Base-by-base conservation (phyloP, 2,797 vertebrate genomes). In the Dallia pectoralis region DNA sequence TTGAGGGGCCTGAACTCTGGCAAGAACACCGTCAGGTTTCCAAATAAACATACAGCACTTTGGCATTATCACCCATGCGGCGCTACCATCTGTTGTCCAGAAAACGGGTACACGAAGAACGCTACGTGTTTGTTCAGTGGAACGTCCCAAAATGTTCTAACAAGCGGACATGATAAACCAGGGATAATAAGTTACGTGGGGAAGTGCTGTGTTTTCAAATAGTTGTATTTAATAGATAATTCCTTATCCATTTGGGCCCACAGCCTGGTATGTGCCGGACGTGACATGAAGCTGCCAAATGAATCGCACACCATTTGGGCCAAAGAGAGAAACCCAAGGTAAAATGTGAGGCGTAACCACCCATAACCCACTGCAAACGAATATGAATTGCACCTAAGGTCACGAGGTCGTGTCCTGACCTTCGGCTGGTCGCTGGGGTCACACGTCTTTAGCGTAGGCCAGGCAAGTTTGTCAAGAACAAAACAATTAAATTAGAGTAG, bases 1-100 rank as follows among this genome's bases (percentile, higher is more conserved):
- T 82, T 79, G 4, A 44, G 71, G 71, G 75, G 77, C 32, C 48
- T 66, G 66, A 44, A 62, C 18, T 29, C 29, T 66, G 65, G 44
- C 65, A 67, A 66, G 36, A 9, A 36, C 36, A 22, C 12, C 36
- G 2, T 67, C 22, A 44, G 33, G 65, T 18, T 63, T 67, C n/a
- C 65, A 67, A 47, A 22, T 36, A 22, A 44, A 36, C 63, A 65
- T n/a, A 18, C 22, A 44, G 22, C 65, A 40, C 65, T n/a, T 36
- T 40, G 19, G 22, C 65, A 67, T 36, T 9, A 40, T 33, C 19
- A 44, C n/a, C 64, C 36, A 44, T n/a, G 12, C n/a, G 25, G 33
- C n/a, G 22, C 22, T 59, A 27, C 4, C 22, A 4, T 5, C 25
- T 59, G 22, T 25, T 59, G 9, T 59, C 22, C 53, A 25, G 22